Base-by-base conservation (phyloP, 2,888 invertebrate genomes). In the Onchidella celtica region DNA sequence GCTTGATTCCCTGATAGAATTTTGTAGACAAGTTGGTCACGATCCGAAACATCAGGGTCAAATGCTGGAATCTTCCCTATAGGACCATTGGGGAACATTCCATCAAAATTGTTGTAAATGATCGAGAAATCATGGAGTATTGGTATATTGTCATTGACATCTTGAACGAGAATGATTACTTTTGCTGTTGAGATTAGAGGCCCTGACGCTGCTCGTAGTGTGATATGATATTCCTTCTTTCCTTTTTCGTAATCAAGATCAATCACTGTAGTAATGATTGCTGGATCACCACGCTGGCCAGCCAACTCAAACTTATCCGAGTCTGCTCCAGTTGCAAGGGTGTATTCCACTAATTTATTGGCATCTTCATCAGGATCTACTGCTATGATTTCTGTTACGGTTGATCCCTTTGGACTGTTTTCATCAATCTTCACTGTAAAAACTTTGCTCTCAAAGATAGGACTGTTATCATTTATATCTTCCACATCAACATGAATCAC, bases 221-320 rank as follows among this genome's bases (percentile, higher is more conserved):
- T 95, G 2, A 99, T 94, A 91, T 97, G 96, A 92, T 97, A 99
- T 83, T 96, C 96, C 93, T 98, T 98, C 84, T 97, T 95, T 0
- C 96, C 95, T n/a, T 97, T 97, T 92, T 99, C 99, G 92, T 98
- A 99, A 94, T 99, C 99, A 57, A 99, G 93, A 90, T 98, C 98
- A 0, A 97, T 96, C 94, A 97, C 95, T 0, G 98, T 98, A 0
- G 97, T 95, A 2, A 99, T 94, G 91, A 98, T 97, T 0, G 98
- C 98, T 3, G 93, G 93, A 84, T 96, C 96, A 87, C 97, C 97
- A 0, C 96, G 92, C 68, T 91, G 92, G 83, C 88, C 91, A 85
- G 83, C 91, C 83, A 83, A 97, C 96, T 75, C 97, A 92, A 98
- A 98, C 84, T 96, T 96, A 90, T 96, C 96, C 0, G 97, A 96